Base-by-base conservation (phyloP, 2,888 invertebrate genomes). In the Agriopis aurantiaria region DNA sequence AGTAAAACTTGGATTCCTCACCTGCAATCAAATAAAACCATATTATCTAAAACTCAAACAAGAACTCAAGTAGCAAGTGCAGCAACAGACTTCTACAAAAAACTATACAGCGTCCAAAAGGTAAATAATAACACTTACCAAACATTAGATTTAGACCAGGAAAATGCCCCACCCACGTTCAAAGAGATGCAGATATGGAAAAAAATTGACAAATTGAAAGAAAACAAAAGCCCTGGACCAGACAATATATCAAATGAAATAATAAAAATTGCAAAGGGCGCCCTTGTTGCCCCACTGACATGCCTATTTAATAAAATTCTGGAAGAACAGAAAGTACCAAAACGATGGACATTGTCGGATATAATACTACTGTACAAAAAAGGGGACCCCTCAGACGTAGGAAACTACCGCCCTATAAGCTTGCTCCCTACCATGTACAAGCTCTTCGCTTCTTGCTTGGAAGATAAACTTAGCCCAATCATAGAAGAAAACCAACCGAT, bases 341-440 rank as follows among this genome's bases (percentile, higher is more conserved):
- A 46, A 10, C 4, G 11, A 0, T 46, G 46, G 46, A 10, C 10
- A 10, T 4, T 5, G 7, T 46, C 46, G 0, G 11, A 10, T 10
- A 46, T 46, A 46, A 46, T 10, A 10, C 46, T 46, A 10, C n/a
- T 71, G 3, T 71, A 71, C 9, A 73, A 71, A 49, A 73, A 72
- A 46, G 68, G 60, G 23, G 60, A 64, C 45, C 59, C 53, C 17
- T 9, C 23, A 4, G 64, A 69, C n/a, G 48, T 69, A 4, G 46
- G 41, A 8, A 65, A 71, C 49, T 64, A 66, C 23, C 45, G 73
- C 10, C 68, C 68, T 8, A 69, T 71, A 1, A 74, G 65, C 53
- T 33, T 71, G 41, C 56, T 67, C n/a, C 58, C 72, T 12, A 33
- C 45, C 9, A 48, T 71, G 1, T 71, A 73, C n/a, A 71, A 71